A percentile compares a stretch with the other conserved stretches of the same genome.
Conservation (phyloP, 2,888 invertebrate genomes). For the Caenorhabditis doughertyi region DNA sequence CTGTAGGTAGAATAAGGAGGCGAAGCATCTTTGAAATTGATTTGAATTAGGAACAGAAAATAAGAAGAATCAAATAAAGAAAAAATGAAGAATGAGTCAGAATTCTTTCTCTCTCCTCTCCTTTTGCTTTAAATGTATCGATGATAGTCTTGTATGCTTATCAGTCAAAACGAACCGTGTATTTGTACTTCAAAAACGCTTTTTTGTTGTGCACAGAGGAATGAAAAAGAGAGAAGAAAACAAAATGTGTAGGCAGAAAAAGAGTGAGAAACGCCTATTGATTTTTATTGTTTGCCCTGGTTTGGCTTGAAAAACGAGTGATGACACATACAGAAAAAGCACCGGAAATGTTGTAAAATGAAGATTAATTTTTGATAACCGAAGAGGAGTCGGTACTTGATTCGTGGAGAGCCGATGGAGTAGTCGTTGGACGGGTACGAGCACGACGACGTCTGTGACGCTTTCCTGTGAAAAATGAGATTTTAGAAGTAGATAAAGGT, state of each 20-base stretch:
- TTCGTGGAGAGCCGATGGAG: slow-evolving; percentile 34
- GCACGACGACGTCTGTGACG: slow-evolving; percentile 16
- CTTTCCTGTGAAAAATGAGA: slow-evolving; percentile 3
- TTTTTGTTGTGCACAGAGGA: slow-evolving; percentile 21
- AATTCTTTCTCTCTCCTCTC: slow-evolving; percentile 1
- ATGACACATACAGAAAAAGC: slow-evolving; percentile 7
- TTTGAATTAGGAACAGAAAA: slow-evolving; percentile 7
- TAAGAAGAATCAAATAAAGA: background rate
- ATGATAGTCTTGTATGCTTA: slow-evolving; percentile 39
- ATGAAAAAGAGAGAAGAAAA: background rate
- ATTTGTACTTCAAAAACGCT: slow-evolving; percentile 53
- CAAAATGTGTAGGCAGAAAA: slow-evolving; percentile 25
- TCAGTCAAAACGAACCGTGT: slow-evolving; percentile 31
- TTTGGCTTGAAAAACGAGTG: background rate
- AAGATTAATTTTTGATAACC: slow-evolving; percentile 12
- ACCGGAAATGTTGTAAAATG: slow-evolving; percentile 2
- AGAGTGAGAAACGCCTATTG: too few species aligned
- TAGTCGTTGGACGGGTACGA: background rate
- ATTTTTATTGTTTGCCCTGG: slow-evolving; percentile 22
- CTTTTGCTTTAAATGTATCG: slow-evolving; percentile 23
- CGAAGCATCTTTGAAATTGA: background rate
- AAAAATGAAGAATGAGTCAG: slow-evolving; percentile 9
- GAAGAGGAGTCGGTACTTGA: slow-evolving; percentile 33
- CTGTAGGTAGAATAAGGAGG: background rate
- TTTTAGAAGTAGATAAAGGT: background rate